These are phyloP conservation scores for Perizoma affinitatum DNA, from an alignment of 2,888 invertebrate genomes.

Conservation along the genomic window DNA sequence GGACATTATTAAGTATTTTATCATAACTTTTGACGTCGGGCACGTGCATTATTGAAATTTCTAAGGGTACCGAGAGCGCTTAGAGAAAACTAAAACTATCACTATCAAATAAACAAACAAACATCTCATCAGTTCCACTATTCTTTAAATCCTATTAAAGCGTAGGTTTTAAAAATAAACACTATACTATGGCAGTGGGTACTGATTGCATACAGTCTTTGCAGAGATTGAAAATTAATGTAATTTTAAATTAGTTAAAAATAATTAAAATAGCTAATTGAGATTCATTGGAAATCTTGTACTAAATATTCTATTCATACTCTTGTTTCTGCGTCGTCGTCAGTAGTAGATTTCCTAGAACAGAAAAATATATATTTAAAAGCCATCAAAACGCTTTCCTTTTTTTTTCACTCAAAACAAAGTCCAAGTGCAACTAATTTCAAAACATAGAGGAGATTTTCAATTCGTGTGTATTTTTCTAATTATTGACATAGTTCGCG, in stretches of 20 bases:
- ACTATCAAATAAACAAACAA: conserved; percentile 8
- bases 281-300: conserved; percentile 83
- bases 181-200: conserved; percentile 78
- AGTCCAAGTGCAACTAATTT: too few species aligned
- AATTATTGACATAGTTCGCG: too few species aligned
- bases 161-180: conserved; percentile 53
- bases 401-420: too few species aligned
- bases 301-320: conserved; percentile 67
- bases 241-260: conserved; percentile 49
- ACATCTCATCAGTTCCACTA: conserved; percentile 29
- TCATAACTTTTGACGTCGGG: too few species aligned
- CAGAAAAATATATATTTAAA: neutral
- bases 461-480: too few species aligned
- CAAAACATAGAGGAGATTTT: too few species aligned
- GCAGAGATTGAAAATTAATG: conserved; percentile 58
- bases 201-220: conserved; percentile 76
- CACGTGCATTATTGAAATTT: too few species aligned
- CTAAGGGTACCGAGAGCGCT: too few species aligned
- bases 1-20: too few species aligned
- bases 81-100: too few species aligned
- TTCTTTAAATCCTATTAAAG: conserved; percentile 54
- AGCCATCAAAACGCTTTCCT: too few species aligned
- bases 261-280: conserved; percentile 67
- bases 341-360: conserved; percentile 82
- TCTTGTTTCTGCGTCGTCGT: conserved; percentile 81